Conservation (phyloP, 2,888 invertebrate genomes). For the Amblyjoppa proteus region DNA sequence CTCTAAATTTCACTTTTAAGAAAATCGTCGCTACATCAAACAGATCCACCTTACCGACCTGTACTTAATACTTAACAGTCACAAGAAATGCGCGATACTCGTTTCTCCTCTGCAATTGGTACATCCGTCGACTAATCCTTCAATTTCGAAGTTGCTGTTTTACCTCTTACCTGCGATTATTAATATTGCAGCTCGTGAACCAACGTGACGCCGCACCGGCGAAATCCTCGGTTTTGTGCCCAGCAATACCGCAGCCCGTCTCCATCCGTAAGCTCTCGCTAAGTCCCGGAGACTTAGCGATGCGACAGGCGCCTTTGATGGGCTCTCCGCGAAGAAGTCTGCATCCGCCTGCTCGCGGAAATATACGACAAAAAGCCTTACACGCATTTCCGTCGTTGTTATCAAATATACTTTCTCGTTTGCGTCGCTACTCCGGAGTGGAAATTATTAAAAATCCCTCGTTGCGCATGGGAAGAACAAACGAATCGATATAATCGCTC, state of each 20-base stretch:
- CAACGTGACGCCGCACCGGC: not conserved
- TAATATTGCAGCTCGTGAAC: not conserved
- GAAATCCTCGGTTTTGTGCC: constrained; percentile 1
- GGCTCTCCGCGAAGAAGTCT: too few species aligned
- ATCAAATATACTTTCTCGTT: not conserved
- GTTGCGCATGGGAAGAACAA: not conserved
- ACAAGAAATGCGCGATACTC: not conserved
- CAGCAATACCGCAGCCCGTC: not conserved
- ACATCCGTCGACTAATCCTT: not conserved
- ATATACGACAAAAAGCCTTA: too few species aligned
- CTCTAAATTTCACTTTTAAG: too few species aligned
- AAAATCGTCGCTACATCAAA: not conserved
- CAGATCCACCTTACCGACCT: not conserved
- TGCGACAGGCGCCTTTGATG: not conserved
- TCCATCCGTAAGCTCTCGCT: not conserved
- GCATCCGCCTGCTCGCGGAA: too few species aligned
- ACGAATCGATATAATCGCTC: constrained; percentile 13
- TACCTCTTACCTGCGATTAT: not conserved
- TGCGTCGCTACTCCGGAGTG: not conserved
- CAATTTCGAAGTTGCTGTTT: not conserved
- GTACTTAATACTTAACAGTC: not conserved
- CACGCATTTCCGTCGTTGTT: too few species aligned
- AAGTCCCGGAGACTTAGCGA: not conserved
- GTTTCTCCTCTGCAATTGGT: not conserved
- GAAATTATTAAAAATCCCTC: not conserved